phyloP scores from a whole-genome alignment of 2,113 vertebrate genomes.

The Capreolus pygargus region DNA sequence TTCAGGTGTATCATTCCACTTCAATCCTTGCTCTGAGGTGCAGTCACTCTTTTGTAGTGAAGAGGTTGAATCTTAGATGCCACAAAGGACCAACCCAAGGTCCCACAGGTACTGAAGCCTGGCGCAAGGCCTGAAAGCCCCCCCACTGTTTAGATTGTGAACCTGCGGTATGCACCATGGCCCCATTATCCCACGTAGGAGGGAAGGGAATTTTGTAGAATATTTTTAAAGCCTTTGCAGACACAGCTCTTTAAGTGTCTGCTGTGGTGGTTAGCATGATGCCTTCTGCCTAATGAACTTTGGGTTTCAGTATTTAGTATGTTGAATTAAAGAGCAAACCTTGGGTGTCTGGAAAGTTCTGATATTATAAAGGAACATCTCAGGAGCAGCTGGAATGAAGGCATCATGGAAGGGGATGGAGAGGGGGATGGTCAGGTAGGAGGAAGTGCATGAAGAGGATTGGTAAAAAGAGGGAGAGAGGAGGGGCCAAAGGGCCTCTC shows the following conservation, averaged over 20 bases:
- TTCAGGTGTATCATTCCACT: neutral
- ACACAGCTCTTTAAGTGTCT: neutral
- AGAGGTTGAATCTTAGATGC: neutral
- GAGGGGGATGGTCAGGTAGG: neutral
- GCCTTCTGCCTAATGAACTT: neutral
- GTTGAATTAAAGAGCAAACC: neutral
- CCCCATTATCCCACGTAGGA: neutral
- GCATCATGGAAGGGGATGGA: neutral
- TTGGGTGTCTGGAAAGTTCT: neutral
- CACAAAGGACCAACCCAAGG: neutral
- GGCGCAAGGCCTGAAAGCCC: neutral
- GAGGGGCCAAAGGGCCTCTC: neutral
- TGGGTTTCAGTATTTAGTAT: neutral
- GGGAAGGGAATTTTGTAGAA: neutral
- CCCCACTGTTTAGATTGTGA: neutral
- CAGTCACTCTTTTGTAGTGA: neutral
- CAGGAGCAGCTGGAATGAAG: neutral
- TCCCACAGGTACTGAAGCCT: neutral
- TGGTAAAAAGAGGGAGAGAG: neutral
- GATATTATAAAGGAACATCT: neutral
- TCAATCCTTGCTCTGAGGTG: neutral
- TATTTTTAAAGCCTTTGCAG: neutral
- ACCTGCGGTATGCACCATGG: accelerated
- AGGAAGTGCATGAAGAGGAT: neutral
- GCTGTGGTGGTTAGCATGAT: neutral